Evolutionary conservation across 64 coral and sea anemone genomes (phyloP), one percentile per base, ranked within the genome.

Genomic region (Cladopsammia gracilis): DNA sequence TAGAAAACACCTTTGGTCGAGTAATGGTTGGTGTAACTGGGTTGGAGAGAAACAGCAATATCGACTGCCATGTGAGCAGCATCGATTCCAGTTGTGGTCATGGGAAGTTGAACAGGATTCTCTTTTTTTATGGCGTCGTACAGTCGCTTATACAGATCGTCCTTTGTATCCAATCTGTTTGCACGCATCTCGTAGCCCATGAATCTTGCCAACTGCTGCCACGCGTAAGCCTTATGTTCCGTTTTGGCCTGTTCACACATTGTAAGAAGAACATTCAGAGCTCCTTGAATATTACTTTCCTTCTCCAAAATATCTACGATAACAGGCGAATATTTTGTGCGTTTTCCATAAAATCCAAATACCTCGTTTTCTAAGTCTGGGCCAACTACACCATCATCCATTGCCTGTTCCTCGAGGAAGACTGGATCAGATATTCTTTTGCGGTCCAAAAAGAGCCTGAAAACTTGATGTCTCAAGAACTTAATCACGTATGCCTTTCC

Each of bases 21-120:
- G 64, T 92, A 92, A 44, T 92, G 90, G 62, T 92, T 26, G 3
- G 50, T 54, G 15, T 76, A 72, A 20, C 10, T 93, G 7, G 46
- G 76, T 51, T 88, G 85, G 7, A 56, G 70, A 15, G 52, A 24
- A 23, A 82, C 44, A 51, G 77, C 92, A 57, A 94, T 76, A 59
- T 88, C 92, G 4, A 83, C 34, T 4, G 85, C 92, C 12, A 56
- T n/a, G 76, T 88, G 87, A 6, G 90, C 90, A 43, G 90, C 90
- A 14, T 92, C 77, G 49, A 94, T 83, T 24, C 77, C 78, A 6
- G 68, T 75, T 25, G 0, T 59, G 4, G 92, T 59, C 53, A 67
- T 65, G 58, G 61, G 58, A 16, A 60, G 58, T 25, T 25, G 42
- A 15, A 9, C 48, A 72, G 14, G 18, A 2, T 5, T 15, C 57